Percentiles rank a stretch among this genome's conserved stretches.
Conservation (phyloP, 2,888 invertebrate species). For the Drosophila pseudotalamancana region DNA sequence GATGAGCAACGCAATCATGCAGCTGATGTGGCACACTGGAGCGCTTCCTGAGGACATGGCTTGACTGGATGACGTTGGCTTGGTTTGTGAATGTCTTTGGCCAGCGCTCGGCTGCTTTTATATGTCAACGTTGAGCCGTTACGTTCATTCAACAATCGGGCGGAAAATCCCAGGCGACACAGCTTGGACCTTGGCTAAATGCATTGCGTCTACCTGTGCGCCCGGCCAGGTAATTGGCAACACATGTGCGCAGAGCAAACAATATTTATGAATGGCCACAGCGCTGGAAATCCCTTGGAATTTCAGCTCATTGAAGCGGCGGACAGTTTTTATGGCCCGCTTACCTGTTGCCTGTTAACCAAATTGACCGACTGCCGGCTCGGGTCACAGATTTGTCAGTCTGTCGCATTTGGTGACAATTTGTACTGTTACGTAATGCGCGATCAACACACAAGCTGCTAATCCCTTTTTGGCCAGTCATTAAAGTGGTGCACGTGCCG, state of each 20-base stretch:
- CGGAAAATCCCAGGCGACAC: constrained; percentile 48
- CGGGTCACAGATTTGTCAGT: neutral
- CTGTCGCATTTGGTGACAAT: constrained; percentile 18
- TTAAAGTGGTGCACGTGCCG: constrained; percentile 18
- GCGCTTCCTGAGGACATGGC: neutral
- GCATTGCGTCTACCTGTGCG: constrained; percentile 1
- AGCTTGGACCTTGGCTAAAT: constrained; percentile 2
- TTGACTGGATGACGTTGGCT: constrained; percentile 27
- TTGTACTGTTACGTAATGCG: constrained; percentile 69
- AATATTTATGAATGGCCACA: constrained; percentile 58
- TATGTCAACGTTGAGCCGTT: constrained; percentile 11
- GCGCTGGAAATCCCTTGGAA: constrained; percentile 65
- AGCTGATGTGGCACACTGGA: neutral
- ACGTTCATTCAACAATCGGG: constrained; percentile 51
- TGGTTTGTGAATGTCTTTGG: constrained; percentile 51
- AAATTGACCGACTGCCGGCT: neutral
- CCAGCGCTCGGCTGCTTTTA: constrained; percentile 37
- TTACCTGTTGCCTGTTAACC: constrained; percentile 2
- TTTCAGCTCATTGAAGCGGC: constrained; percentile 58
- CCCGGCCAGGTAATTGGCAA: constrained; percentile 56
- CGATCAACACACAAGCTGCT: neutral
- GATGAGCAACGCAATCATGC: constrained; percentile 27
- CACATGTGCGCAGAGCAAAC: constrained; percentile 59
- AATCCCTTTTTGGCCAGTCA: neutral
- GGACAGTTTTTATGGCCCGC: constrained; percentile 7